phyloP scores from a whole-genome alignment of 1,140 invertebrate genomes.

The Danaus melanippus region DNA sequence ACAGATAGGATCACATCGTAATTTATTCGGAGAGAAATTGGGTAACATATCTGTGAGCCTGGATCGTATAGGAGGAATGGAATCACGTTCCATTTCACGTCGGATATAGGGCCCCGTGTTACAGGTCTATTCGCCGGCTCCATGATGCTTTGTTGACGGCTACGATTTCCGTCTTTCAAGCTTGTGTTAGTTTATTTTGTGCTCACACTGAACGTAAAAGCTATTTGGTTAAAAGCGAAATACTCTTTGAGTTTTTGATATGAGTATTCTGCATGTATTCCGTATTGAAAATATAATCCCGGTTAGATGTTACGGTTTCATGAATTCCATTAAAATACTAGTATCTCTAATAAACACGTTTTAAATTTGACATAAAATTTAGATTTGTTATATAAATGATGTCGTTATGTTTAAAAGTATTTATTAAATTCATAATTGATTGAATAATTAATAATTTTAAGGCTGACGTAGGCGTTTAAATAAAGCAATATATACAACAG shows the following conservation, averaged over 20 bases:
- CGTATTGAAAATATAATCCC: too few relatives aligned
- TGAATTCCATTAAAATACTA: not conserved
- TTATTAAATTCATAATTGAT: too few relatives aligned
- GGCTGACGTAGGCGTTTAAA: not conserved
- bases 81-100: conserved; percentile 62
- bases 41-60: conserved; percentile 15
- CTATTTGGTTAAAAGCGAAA: conserved; percentile 21
- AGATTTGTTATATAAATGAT: too few relatives aligned
- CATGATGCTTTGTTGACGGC: conserved; percentile 47
- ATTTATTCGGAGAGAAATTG: conserved; percentile 24
- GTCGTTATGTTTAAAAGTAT: too few relatives aligned
- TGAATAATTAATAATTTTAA: not conserved
- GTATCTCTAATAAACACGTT: conserved; percentile 4
- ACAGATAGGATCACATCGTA: conserved; percentile 1
- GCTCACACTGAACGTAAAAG: conserved; percentile 28
- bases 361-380: conserved; percentile 1
- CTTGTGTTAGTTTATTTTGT: conserved; percentile 37
- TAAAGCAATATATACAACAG: conserved; percentile 4
- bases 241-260: conserved; percentile 7
- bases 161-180: conserved; percentile 48
- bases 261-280: not conserved
- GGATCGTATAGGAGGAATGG: conserved; percentile 35
- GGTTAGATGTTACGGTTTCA: not conserved
- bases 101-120: conserved; percentile 58
- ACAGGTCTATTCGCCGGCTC: conserved; percentile 50